phyloP scores from a whole-genome alignment of 2,113 vertebrate genomes.

The Sinocyclocheilus anshuiensis region DNA sequence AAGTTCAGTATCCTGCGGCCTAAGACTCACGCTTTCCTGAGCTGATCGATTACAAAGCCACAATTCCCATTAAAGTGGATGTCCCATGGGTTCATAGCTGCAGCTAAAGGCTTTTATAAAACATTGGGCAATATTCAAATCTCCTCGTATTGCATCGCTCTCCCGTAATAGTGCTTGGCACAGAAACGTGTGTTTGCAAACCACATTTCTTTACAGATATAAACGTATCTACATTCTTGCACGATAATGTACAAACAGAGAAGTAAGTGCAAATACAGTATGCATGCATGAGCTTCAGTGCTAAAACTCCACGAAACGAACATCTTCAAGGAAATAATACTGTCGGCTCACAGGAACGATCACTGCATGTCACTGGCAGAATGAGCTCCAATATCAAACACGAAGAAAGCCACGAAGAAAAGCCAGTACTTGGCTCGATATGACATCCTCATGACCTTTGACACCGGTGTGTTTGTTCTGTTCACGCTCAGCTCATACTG shows the following conservation, averaged over 20 bases:
- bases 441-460: constrained; percentile 17
- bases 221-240: constrained; percentile 59
- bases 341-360: constrained; percentile 32
- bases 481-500: not conserved
- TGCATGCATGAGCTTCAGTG: constrained; percentile 45
- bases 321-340: constrained; percentile 45
- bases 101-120: constrained; percentile 46
- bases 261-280: constrained; percentile 55
- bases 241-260: constrained; percentile 55
- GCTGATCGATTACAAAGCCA: not conserved
- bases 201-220: constrained; percentile 43
- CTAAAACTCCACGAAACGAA: constrained; percentile 44
- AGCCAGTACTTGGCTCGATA: not conserved
- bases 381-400: not conserved
- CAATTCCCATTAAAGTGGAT: not conserved
- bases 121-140: constrained; percentile 25
- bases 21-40: constrained; percentile 5
- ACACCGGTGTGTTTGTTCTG: not conserved
- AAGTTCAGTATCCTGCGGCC: not conserved
- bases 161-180: constrained; percentile 55
- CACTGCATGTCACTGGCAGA: not conserved
- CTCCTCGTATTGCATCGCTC: constrained; percentile 50
- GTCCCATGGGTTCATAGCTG: constrained; percentile 8
- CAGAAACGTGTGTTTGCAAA: constrained; percentile 16
- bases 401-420: not conserved